These are phyloP conservation scores for Adoxophyes honmai DNA, from an alignment of 1,140 invertebrate species.

Conservation along the genomic window DNA sequence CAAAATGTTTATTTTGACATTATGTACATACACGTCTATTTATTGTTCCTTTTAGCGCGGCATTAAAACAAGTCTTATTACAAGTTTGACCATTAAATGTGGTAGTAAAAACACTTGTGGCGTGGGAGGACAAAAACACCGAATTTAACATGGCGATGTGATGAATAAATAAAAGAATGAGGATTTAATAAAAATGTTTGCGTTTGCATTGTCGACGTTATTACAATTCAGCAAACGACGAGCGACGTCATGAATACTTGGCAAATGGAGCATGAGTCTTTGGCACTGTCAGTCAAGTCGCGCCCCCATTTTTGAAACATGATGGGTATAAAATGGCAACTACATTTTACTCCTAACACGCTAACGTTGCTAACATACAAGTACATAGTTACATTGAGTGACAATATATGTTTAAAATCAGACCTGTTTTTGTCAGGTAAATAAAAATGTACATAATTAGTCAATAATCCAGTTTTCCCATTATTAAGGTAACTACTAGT, in stretches of 20 bases:
- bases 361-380: not conserved
- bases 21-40: constrained; percentile 9
- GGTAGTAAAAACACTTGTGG: constrained; percentile 3
- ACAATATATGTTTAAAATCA: too few species aligned
- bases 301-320: constrained; percentile 32
- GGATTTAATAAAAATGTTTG: not conserved
- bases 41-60: constrained; percentile 8
- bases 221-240: not conserved
- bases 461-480: too few species aligned
- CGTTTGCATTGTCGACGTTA: not conserved
- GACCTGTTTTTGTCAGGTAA: too few species aligned
- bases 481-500: too few species aligned
- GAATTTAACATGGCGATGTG: not conserved
- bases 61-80: constrained; percentile 8
- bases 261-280: constrained; percentile 31
- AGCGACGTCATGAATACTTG: constrained; percentile 28
- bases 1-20: constrained; percentile 9
- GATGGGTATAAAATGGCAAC: constrained; percentile 31
- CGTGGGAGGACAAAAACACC: constrained; percentile 4
- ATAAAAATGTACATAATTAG: too few species aligned
- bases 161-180: not conserved
- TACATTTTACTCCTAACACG: constrained; percentile 18
- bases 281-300: constrained; percentile 35
- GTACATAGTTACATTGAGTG: too few species aligned
- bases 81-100: not conserved